Percentiles rank a stretch among this genome's conserved stretches.
Conservation (phyloP, 2,113 vertebrate genomes). For the Grantiella picta region DNA sequence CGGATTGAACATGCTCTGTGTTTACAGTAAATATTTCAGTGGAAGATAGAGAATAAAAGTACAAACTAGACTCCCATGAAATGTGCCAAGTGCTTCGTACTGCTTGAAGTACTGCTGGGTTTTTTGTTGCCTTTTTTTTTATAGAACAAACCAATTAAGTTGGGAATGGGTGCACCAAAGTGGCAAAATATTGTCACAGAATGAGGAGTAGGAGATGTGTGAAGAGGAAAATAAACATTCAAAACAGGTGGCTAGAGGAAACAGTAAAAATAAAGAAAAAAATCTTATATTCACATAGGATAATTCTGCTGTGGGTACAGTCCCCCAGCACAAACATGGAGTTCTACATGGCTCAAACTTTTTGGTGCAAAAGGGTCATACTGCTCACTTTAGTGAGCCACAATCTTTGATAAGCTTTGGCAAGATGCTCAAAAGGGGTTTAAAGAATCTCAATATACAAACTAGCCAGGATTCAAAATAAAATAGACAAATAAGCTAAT, state of each 20-base stretch:
- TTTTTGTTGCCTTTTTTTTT: background rate
- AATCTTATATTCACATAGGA: background rate
- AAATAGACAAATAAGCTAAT: background rate
- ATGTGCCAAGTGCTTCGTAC: background rate
- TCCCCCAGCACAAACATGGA: background rate
- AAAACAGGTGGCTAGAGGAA: background rate
- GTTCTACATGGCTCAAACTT: background rate
- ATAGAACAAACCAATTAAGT: background rate
- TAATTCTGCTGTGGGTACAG: background rate
- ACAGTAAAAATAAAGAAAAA: background rate
- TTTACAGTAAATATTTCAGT: conserved; percentile 34
- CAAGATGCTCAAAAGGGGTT: background rate
- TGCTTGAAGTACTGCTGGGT: background rate
- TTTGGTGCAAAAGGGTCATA: background rate
- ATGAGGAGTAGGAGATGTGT: background rate
- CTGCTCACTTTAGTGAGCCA: background rate
- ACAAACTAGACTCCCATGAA: background rate
- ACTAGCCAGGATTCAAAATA: background rate
- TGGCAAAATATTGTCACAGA: background rate
- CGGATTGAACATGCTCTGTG: background rate
- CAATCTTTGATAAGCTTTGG: background rate
- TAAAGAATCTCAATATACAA: background rate
- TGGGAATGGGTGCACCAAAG: background rate
- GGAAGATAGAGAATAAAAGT: conserved; percentile 12
- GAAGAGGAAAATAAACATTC: background rate